Base-by-base conservation (phyloP, 2,888 invertebrate genomes). In the Scotopteryx bipunctaria region DNA sequence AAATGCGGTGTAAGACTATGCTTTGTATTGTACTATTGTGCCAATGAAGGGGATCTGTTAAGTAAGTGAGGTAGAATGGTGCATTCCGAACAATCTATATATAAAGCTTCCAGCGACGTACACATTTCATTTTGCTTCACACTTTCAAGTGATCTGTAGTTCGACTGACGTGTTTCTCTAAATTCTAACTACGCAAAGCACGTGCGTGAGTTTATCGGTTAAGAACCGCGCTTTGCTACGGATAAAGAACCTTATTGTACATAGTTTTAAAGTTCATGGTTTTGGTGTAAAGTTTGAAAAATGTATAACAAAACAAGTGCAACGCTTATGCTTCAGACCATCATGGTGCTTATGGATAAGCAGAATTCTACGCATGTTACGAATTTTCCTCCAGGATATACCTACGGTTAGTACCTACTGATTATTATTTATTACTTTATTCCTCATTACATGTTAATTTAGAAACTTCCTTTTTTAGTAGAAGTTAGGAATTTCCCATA, bases 241-340 rank as follows among this genome's bases (percentile, higher is more conserved):
- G 25, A 37, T 8, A 23, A 8, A 19, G 19, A 25, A 16, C 13
- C 9, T 35, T 35, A 23, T 32, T 13, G 4, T 9, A 0, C 4
- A 9, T 15, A 15, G 41, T 31, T 42, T 16, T 45, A 5, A 36
- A 31, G 11, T 40, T 45, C n/a, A 42, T 13, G 14, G 19, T 8
- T 9, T 41, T 36, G 13, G 32, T 25, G 51, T 42, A 8, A 41
- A 43, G 49, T 54, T 55, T 46, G 1, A 15, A 71, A 67, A 62
- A 91, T 91, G 90, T 77, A 81, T 64, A 91, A 91, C 64, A 81
- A 70, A 55, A 90, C 91, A 8, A 88, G 89, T 82, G 89, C 90
- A 1, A 84, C 87, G 36, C 63, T 91, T 58, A 88, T 91, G 91
- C 77, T 91, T 51, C 91, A 91, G 57, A 91, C 91, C 16, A 88